Evolutionary conservation across 2,888 invertebrate species (phyloP), one percentile per base, ranked within the genome.

Genomic region (Loripinus fragilis): DNA sequence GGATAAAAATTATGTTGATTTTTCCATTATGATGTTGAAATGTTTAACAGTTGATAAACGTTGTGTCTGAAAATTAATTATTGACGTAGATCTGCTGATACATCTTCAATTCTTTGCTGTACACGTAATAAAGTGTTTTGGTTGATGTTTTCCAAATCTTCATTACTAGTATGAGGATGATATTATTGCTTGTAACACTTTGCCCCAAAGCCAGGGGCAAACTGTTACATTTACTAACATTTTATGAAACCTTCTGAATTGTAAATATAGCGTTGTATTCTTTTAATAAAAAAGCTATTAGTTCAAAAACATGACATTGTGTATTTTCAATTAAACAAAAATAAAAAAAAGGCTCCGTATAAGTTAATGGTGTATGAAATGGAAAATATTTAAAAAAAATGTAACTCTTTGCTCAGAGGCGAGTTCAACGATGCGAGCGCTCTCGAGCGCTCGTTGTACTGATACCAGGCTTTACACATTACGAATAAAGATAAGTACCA

Each of bases 171-270:
- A 38, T 86, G 10, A 67, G 23, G 12, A 67, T 23, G 41, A 23
- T 8, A 41, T 41, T 25, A 42, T 41, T 41, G 30, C 38, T 33
- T 55, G 55, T 71, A 55, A 71, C 60, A 55, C 71, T 55, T 71
- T 71, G 60, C 60, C 71, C 71, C 55, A 71, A 71, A 38, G 41
- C 52, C 35, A 25, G 60, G 71, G 71, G 60, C 71, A 71, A 71
- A 55, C 41, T 71, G 71, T 71, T 52, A 71, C 71, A 71, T 71
- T 12, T 68, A 68, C 68, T 28, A 42, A 45, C 3, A 23, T 25
- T 41, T 68, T 68, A 15, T 25, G 15, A 45, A 17, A 35, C 71
- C 23, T 38, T 80, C 65, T 28, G 78, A 50, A 30, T 82, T 73
- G 55, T 82, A 78, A 42, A 60, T 15, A 20, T 15, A 48, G 7